phyloP scores from a whole-genome alignment of 2,113 vertebrate genomes.

The Rhipidura dahli region DNA sequence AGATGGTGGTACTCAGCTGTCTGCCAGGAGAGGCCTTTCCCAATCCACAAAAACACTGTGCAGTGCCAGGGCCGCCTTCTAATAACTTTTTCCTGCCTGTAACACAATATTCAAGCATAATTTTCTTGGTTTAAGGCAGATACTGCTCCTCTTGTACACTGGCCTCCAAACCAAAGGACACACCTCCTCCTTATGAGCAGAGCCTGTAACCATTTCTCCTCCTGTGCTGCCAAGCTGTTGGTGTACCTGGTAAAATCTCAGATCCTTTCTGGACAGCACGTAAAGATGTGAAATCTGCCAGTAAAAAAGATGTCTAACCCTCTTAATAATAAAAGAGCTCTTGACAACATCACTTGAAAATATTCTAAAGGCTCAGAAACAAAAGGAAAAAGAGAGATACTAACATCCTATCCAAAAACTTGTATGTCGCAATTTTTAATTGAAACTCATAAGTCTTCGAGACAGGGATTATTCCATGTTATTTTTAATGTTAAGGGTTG shows the following conservation, averaged over 20 bases:
- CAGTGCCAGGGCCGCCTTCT: neutral
- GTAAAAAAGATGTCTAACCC: neutral
- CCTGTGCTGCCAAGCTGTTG: neutral
- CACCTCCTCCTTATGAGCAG: neutral
- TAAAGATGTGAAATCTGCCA: neutral
- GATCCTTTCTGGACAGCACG: neutral
- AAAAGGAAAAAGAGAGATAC: neutral
- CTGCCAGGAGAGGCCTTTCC: neutral
- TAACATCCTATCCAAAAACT: neutral
- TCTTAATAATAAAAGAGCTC: neutral
- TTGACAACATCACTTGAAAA: neutral
- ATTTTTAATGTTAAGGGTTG: conserved; percentile 14
- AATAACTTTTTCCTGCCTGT: neutral
- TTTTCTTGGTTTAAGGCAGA: neutral
- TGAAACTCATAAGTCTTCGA: neutral
- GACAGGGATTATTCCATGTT: neutral
- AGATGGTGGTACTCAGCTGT: neutral
- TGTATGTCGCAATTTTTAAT: neutral
- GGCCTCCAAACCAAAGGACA: neutral
- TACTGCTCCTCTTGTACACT: neutral
- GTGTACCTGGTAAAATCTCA: neutral
- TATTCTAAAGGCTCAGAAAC: neutral
- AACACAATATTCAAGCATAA: neutral
- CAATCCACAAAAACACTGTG: neutral
- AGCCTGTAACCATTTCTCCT: neutral